Conservation (phyloP, 2,113 vertebrate genomes). For the Nibea coibor region DNA sequence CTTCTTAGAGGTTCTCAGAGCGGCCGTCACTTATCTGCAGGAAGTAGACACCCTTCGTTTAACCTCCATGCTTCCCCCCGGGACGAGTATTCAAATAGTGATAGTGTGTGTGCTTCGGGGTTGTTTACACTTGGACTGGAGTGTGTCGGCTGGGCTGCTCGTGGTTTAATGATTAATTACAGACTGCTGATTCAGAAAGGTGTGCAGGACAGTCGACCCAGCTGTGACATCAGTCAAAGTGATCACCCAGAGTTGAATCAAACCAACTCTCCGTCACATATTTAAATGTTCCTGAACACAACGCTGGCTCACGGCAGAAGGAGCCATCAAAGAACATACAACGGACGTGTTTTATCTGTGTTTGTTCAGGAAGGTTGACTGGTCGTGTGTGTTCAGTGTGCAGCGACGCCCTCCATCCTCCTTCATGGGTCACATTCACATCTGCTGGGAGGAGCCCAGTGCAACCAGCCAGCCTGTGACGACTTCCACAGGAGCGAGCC, state of each 20-base stretch:
- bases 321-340: constrained; percentile 24
- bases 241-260: not conserved
- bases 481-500: constrained; percentile 21
- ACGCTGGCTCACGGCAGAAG: not conserved
- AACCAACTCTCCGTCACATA: not conserved
- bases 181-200: not conserved
- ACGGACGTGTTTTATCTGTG: constrained; percentile 54
- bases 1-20: constrained; percentile 27
- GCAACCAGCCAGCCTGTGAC: constrained; percentile 35
- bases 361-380: constrained; percentile 61
- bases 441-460: constrained; percentile 20
- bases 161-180: constrained; percentile 57
- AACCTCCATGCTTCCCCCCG: constrained; percentile 36
- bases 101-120: constrained; percentile 17
- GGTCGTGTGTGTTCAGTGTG: constrained; percentile 8
- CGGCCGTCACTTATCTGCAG: constrained; percentile 73
- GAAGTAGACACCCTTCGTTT: constrained; percentile 75
- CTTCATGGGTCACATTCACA: constrained; percentile 38
- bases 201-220: not conserved
- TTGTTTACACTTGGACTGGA: constrained; percentile 47
- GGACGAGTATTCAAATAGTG: constrained; percentile 16
- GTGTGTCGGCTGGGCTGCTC: constrained; percentile 27
- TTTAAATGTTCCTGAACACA: not conserved
- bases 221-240: not conserved
- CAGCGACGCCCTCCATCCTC: constrained; percentile 30